Evolutionary conservation across 1,140 invertebrate species (phyloP).

Genomic region (Magallana gigas): DNA sequence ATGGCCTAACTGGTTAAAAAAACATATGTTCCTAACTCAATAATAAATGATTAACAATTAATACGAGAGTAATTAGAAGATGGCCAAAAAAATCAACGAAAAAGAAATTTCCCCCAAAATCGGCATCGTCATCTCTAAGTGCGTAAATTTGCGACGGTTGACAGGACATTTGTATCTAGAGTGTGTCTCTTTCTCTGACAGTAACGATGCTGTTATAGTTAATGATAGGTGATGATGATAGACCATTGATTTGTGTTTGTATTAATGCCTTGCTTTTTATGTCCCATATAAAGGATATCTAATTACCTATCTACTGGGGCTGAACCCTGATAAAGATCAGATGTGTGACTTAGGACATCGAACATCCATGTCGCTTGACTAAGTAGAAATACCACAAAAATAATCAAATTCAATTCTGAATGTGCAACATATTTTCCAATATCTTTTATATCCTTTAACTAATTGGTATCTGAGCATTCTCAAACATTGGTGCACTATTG

Average conservation of each 20-base stretch:
- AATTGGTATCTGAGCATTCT: too few species aligned
- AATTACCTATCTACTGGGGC: not conserved
- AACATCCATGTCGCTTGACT: not conserved
- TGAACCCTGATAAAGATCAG: not conserved
- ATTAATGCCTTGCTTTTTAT: not conserved
- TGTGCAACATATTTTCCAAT: too few species aligned
- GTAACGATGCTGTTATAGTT: not conserved
- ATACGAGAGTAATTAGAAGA: not conserved
- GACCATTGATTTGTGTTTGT: not conserved
- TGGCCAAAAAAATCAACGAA: not conserved
- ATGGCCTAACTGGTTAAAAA: not conserved
- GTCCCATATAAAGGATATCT: not conserved
- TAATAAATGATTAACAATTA: not conserved
- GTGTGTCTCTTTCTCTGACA: not conserved
- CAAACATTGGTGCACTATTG: too few species aligned
- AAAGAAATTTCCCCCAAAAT: not conserved
- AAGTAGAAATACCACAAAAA: too few species aligned
- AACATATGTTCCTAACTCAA: conserved; percentile 2
- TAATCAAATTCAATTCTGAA: too few species aligned
- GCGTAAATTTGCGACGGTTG: not conserved
- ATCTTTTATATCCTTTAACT: too few species aligned
- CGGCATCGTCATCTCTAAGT: not conserved
- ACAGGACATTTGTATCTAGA: not conserved
- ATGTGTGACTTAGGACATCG: not conserved
- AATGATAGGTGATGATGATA: not conserved